phyloP scores from a whole-genome alignment of 2,797 vertebrate genomes.

The Astyanax mexicanus region DNA sequence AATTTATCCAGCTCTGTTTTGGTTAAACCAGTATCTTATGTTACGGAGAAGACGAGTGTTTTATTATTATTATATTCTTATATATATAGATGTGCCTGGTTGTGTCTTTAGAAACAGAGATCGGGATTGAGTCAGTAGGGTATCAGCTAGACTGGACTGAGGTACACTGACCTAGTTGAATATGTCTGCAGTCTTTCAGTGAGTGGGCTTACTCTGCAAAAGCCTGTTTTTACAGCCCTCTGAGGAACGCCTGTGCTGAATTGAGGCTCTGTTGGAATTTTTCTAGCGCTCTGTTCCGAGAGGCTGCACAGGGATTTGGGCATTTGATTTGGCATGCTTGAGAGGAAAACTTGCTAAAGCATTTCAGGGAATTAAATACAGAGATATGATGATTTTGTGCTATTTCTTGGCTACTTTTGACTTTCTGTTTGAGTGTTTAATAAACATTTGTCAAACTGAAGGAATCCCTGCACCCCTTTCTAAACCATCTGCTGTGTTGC shows the following conservation, averaged over 20 bases:
- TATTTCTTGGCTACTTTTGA: constrained; percentile 1
- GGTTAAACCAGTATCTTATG: no score
- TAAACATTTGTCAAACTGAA: constrained; percentile 36
- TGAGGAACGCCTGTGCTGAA: constrained; percentile 30
- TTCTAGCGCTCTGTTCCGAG: not conserved
- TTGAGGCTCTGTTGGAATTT: constrained; percentile 25
- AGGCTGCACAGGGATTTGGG: not conserved
- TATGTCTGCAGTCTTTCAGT: constrained; percentile 7
- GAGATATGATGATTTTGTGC: not conserved
- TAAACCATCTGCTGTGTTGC: constrained; percentile 16
- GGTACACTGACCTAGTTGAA: constrained; percentile 44
- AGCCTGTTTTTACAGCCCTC: constrained; percentile 35
- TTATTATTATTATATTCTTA: no score
- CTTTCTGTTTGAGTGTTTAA: not conserved
- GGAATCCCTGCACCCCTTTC: constrained; percentile 20
- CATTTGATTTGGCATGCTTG: not conserved
- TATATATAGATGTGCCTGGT: no score
- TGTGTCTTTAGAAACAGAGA: constrained; percentile 9
- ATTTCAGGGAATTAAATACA: not conserved
- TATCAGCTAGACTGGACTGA: constrained; percentile 2
- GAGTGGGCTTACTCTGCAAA: not conserved
- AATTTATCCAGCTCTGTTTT: no score
- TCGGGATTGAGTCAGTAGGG: constrained; percentile 25
- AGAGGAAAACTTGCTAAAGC: not conserved
- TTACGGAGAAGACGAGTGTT: no score